Percentiles rank a stretch among this genome's conserved stretches.
Conservation (phyloP, 2,797 vertebrate genomes). For the Pseudomugil tenellus region DNA sequence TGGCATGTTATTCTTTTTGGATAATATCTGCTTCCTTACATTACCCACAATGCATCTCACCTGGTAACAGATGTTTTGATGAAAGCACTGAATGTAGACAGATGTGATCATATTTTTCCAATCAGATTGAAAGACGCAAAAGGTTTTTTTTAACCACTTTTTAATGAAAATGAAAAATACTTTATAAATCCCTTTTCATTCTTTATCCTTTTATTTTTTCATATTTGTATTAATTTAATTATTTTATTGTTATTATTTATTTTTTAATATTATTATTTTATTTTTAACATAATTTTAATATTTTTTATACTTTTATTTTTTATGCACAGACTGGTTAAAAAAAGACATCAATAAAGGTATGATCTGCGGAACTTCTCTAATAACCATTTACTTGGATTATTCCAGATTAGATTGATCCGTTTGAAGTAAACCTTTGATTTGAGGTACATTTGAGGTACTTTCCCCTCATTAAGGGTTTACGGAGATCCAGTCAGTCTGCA, state of each 20-base stretch:
- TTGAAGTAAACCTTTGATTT: slow-evolving; percentile 19
- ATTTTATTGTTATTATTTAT: too few relatives aligned
- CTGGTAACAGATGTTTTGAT: neutral
- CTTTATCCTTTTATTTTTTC: too few relatives aligned
- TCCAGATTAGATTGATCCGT: slow-evolving; percentile 27
- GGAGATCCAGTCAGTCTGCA: slow-evolving; percentile 47
- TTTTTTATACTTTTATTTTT: too few relatives aligned
- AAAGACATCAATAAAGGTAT: neutral
- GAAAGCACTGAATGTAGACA: neutral
- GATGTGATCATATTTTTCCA: neutral
- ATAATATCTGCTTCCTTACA: neutral
- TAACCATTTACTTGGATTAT: slow-evolving; percentile 1
- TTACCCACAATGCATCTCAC: neutral
- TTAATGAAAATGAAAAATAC: neutral
- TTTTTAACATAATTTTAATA: too few relatives aligned
- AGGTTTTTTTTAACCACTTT: neutral
- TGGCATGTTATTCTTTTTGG: too few relatives aligned
- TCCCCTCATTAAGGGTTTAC: slow-evolving; percentile 53
- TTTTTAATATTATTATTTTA: too few relatives aligned
- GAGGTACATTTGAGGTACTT: slow-evolving; percentile 23
- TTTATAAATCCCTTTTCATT: too few relatives aligned
- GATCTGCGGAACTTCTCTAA: neutral
- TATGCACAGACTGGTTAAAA: neutral
- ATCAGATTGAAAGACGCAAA: neutral
- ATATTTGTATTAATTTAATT: too few relatives aligned